phyloP scores from a whole-genome alignment of 2,888 invertebrate species.

The Andrena bucephala region DNA sequence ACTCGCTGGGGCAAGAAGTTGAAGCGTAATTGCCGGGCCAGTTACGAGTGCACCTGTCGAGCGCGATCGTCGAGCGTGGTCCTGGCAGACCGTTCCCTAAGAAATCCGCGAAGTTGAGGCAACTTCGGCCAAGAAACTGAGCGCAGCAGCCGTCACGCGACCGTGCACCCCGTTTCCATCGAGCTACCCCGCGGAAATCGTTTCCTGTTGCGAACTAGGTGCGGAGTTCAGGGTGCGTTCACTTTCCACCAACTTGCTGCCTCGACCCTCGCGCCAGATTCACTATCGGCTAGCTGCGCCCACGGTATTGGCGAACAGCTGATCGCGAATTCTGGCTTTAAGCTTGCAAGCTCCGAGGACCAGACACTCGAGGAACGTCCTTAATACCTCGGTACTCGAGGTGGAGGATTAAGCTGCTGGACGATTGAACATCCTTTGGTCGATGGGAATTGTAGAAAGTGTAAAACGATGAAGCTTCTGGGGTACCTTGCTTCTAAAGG shows the following conservation, averaged over 20 bases:
- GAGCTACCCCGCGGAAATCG: constrained; percentile 20
- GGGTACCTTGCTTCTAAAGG: no score
- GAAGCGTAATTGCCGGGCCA: constrained; percentile 8
- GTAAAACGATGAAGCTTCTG: no score
- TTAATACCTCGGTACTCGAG: no score
- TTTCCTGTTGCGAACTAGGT: constrained; percentile 14
- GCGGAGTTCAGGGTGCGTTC: background rate
- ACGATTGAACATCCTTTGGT: no score
- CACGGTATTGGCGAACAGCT: background rate
- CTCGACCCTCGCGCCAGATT: background rate
- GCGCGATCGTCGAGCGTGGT: constrained; percentile 10
- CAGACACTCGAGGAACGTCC: no score
- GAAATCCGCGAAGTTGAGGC: constrained; percentile 22
- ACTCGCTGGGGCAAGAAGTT: constrained; percentile 7
- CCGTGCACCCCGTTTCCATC: constrained; percentile 13
- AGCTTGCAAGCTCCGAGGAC: no score
- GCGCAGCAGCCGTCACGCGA: constrained; percentile 7
- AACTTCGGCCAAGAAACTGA: constrained; percentile 11
- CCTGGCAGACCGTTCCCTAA: constrained; percentile 10
- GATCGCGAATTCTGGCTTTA: background rate
- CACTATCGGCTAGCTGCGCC: background rate
- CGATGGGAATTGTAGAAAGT: no score
- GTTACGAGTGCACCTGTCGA: background rate
- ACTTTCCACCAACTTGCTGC: background rate
- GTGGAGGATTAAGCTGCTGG: no score